Evolutionary conservation across 2,113 vertebrate genomes (phyloP), one percentile per base, ranked within the genome.

Genomic region (Blennius ocellaris): DNA sequence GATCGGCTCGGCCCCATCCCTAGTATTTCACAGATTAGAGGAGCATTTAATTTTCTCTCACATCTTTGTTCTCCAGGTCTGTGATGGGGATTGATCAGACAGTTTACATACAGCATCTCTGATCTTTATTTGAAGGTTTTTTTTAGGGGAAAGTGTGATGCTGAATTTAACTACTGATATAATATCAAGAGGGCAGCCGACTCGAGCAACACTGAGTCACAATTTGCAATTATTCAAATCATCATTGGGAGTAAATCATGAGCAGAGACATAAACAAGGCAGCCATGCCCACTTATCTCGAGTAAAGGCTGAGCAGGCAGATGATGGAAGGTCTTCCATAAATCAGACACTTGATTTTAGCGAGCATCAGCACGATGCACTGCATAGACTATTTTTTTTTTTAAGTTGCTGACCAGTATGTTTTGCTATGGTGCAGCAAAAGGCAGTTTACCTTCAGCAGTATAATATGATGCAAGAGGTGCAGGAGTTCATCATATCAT

Each of bases 371-470:
- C 80, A 59, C n/a, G 59, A 76, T 73, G 30, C 49, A 44, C 45
- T 45, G 37, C 64, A 55, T 12, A 45, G 68, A 44, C 48, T 15
- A 57, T 30, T 30, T 30, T 30, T 30, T 82, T 82, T 61, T 7
- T 56, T 53, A 83, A 65, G 59, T 53, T 86, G 81, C 81, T 84
- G 83, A 81, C 75, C 54, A 41, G 39, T 40, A 51, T 45, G 50
- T 71, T 82, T 69, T 52, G 64, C 41, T 64, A 5, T 86, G 69
- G 78, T 84, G 60, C 73, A 64, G 81, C 73, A 73, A 73, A 55
- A 76, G 14, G 5, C 41, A 16, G 39, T 73, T 50, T 30, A 59
- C 55, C 48, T 40, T 30, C 7, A 75, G 51, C 51, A 7, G 11
- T 65, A 16, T 53, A 39, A 47, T 48, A 21, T 38, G 48, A 59